These are phyloP conservation scores for Mycalesis mineus DNA, from an alignment of 2,888 invertebrate genomes.

Conservation along the genomic window DNA sequence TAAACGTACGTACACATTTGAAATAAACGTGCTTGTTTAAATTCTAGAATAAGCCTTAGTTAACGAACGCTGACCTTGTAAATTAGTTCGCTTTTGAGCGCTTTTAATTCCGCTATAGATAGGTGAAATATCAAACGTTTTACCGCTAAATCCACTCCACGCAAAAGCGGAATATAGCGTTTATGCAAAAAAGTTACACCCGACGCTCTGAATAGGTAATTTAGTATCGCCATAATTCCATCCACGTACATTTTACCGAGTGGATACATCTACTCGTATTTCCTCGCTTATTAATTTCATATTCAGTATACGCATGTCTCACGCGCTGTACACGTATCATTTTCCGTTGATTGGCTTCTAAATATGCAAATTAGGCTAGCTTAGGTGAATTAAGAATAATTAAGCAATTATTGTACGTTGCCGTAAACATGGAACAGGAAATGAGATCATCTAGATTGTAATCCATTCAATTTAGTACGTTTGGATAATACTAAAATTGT, in stretches of 20 bases:
- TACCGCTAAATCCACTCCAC: too few relatives aligned
- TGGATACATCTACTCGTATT: not conserved
- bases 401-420: not conserved
- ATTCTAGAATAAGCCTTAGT: too few relatives aligned
- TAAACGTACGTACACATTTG: too few relatives aligned
- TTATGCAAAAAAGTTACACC: not conserved
- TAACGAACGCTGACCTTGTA: too few relatives aligned
- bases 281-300: conserved; percentile 12
- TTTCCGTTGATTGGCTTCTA: conserved; percentile 20
- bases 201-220: not conserved
- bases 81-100: too few relatives aligned
- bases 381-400: conserved; percentile 12
- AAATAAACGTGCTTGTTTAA: too few relatives aligned
- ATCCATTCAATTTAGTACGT: not conserved
- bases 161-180: too few relatives aligned
- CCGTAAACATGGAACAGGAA: not conserved
- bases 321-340: conserved; percentile 7
- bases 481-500: too few relatives aligned
- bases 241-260: not conserved
- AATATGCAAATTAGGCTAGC: conserved; percentile 14
- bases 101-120: too few relatives aligned
- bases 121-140: too few relatives aligned
- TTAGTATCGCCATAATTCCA: not conserved
- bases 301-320: conserved; percentile 10
- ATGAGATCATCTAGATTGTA: not conserved